Evolutionary conservation across 2,888 invertebrate genomes (phyloP).

Genomic region (Athrips mouffetella): DNA sequence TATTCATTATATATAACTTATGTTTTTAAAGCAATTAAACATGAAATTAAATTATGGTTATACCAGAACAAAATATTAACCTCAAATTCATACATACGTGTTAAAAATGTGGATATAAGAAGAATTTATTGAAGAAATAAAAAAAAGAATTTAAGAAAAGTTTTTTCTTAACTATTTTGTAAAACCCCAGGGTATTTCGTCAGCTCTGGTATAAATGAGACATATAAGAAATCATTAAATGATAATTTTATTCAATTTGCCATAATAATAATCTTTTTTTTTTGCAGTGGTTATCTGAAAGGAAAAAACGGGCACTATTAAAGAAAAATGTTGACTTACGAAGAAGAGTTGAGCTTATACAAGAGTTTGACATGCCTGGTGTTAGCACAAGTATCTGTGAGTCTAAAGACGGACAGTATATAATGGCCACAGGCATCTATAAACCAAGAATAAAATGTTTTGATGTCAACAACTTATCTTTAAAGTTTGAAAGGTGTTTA

Average conservation of each 20-base stretch:
- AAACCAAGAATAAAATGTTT: conserved; percentile 97
- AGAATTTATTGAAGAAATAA: no score
- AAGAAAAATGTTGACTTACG: conserved; percentile 95
- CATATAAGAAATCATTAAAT: no score
- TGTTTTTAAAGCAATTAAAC: no score
- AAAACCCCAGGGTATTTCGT: no score
- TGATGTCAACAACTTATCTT: conserved; percentile 95
- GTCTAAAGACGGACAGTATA: conserved; percentile 94
- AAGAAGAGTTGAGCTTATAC: conserved; percentile 95
- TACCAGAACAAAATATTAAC: no score
- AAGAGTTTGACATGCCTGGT: conserved; percentile 99
- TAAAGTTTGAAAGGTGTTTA: conserved; percentile 98
- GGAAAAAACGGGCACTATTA: conserved; percentile 87
- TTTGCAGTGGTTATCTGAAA: conserved; percentile 90
- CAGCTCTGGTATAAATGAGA: no score
- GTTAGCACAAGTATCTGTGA: conserved; percentile 90
- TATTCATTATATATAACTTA: not conserved
- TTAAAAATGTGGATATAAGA: no score
- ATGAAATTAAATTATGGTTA: no score
- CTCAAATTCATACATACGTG: no score
- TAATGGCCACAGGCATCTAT: conserved; percentile 95
- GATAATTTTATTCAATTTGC: no score
- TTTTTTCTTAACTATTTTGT: no score
- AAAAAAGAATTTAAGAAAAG: no score
- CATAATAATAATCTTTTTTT: conserved; percentile 8